A percentile compares a stretch with the other conserved stretches of the same genome.
phyloP scores from a whole-genome alignment of 2,888 invertebrate genomes.

The Lasioglossum vierecki region DNA sequence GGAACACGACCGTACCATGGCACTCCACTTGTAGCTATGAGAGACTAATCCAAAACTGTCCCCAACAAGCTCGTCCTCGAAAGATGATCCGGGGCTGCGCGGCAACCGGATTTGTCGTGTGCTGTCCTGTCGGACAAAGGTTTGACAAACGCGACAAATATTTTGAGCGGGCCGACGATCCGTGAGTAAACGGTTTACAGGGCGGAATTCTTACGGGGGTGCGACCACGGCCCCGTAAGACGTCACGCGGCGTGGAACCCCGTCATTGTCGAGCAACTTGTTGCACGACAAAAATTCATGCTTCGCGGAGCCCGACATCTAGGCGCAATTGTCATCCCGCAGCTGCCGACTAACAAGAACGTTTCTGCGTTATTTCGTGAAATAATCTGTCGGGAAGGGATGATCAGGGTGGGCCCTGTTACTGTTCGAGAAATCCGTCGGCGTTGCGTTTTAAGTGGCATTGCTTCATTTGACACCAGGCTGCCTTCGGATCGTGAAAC shows the following conservation, averaged over 20 bases:
- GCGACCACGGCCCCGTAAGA: slow-evolving; percentile 34
- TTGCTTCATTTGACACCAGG: slow-evolving; percentile 23
- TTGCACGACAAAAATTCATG: slow-evolving; percentile 72
- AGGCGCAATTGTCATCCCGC: slow-evolving; percentile 75
- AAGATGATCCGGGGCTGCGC: slow-evolving; percentile 52
- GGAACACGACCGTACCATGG: slow-evolving; percentile 10
- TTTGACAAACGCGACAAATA: slow-evolving; percentile 79
- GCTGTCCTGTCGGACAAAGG: slow-evolving; percentile 53
- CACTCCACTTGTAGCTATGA: slow-evolving; percentile 11
- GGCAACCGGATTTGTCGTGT: slow-evolving; percentile 60
- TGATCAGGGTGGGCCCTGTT: slow-evolving; percentile 50
- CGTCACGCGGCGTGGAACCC: slow-evolving; percentile 45
- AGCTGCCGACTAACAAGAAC: slow-evolving; percentile 67
- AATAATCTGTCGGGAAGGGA: slow-evolving; percentile 59
- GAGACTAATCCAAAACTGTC: slow-evolving; percentile 54
- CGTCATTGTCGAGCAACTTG: slow-evolving; percentile 62
- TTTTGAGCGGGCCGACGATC: slow-evolving; percentile 81
- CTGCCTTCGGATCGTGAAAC: background rate
- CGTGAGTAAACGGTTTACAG: slow-evolving; percentile 83
- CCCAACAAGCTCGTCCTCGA: slow-evolving; percentile 33
- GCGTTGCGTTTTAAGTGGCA: slow-evolving; percentile 29
- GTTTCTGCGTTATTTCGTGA: slow-evolving; percentile 53
- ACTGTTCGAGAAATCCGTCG: slow-evolving; percentile 33
- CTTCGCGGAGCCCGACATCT: slow-evolving; percentile 57
- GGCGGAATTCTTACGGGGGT: slow-evolving; percentile 46